phyloP scores from a whole-genome alignment of 2,888 invertebrate genomes.

The Dilophus febrilis region DNA sequence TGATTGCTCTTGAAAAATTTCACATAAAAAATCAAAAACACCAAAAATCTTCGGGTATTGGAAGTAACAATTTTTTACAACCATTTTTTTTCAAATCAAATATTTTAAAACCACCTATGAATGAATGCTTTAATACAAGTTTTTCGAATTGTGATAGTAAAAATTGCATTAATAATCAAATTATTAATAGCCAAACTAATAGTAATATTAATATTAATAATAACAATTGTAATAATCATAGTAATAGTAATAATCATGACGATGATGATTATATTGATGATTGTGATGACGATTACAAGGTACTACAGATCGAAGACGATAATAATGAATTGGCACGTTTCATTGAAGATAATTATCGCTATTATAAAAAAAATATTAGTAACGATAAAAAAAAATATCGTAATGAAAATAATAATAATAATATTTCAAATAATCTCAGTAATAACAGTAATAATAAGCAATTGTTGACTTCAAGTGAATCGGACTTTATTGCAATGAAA shows the following conservation, averaged over 20 bases:
- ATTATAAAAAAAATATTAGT: constrained; percentile 22
- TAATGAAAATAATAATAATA: constrained; percentile 2
- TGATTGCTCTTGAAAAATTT: constrained; percentile 18
- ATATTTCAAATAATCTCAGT: background rate
- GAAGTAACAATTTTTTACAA: constrained; percentile 4
- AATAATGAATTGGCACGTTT: constrained; percentile 29
- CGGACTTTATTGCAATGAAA: background rate
- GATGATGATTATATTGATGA: too few species aligned
- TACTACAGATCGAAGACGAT: constrained; percentile 26
- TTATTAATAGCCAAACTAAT: too few species aligned
- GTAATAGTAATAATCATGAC: too few species aligned
- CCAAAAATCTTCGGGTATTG: background rate
- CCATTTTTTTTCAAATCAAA: constrained; percentile 7
- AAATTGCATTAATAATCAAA: too few species aligned
- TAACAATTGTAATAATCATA: too few species aligned
- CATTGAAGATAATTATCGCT: constrained; percentile 29
- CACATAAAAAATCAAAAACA: background rate
- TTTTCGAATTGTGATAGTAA: too few species aligned
- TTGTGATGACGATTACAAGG: constrained; percentile 12
- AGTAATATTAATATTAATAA: too few species aligned
- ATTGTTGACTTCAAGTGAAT: constrained; percentile 12
- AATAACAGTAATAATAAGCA: constrained; percentile 9
- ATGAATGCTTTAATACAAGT: constrained; percentile 4
- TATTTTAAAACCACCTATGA: constrained; percentile 6
- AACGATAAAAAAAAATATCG: constrained; percentile 7